phyloP scores from a whole-genome alignment of 2,888 invertebrate genomes.

The Cyrtodaria siliqua region DNA sequence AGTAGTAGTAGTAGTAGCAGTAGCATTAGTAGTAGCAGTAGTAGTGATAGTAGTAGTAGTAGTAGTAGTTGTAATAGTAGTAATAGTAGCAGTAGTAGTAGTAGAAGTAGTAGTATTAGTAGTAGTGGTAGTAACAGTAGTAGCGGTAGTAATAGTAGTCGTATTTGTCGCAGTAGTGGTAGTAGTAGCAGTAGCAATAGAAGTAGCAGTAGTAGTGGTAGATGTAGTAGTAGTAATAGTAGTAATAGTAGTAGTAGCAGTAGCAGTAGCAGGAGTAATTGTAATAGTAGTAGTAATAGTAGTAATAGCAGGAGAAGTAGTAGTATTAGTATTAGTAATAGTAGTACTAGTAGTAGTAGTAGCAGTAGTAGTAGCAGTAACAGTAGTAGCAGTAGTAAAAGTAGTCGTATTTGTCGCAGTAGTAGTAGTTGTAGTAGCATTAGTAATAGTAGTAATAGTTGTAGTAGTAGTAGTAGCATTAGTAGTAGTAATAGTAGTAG shows the following conservation, averaged over 20 bases:
- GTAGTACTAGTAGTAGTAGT: constrained; percentile 21
- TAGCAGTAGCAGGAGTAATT: constrained; percentile 6
- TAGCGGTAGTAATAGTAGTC: too few relatives aligned
- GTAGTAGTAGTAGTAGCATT: too few relatives aligned
- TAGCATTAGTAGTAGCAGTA: too few relatives aligned
- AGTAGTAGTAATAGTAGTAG: constrained; percentile 4
- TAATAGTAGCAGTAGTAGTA: too few relatives aligned
- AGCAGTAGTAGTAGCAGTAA: constrained; percentile 15
- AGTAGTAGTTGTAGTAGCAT: constrained; percentile 20
- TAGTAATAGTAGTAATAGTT: too few relatives aligned
- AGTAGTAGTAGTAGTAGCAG: too few relatives aligned
- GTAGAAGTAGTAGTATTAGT: constrained; percentile 21
- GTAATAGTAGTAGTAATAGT: too few relatives aligned
- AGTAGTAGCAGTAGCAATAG: constrained; percentile 19
- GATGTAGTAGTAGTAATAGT: constrained; percentile 9
- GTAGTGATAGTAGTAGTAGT: too few relatives aligned
- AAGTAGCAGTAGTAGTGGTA: constrained; percentile 19
- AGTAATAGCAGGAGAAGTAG: constrained; percentile 11
- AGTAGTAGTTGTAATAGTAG: too few relatives aligned
- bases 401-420: constrained; percentile 12
- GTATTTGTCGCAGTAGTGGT: constrained; percentile 10
- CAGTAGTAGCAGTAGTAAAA: constrained; percentile 15
- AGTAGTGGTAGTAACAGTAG: constrained; percentile 17
- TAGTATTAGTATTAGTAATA: constrained; percentile 12
- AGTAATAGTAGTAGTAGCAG: constrained; percentile 18